Conservation (phyloP, 1,140 invertebrate genomes). For the Zelostemma sp. region DNA sequence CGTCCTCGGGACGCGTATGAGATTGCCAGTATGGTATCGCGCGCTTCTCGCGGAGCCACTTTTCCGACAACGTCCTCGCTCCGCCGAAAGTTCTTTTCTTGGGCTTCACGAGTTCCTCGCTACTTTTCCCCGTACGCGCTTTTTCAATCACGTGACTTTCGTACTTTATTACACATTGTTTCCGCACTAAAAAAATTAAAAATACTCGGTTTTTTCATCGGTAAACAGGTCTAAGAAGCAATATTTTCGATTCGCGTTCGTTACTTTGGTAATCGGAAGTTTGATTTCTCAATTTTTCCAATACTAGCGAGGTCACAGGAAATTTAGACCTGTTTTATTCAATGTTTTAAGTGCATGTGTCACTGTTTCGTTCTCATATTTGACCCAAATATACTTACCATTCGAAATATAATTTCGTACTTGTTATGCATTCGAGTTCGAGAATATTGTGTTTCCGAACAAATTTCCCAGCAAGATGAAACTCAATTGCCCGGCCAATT, state of each 20-base stretch:
- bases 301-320: no score
- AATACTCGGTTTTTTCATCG: neutral
- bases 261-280: neutral
- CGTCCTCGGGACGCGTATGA: conserved; percentile 13
- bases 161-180: neutral
- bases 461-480: no score
- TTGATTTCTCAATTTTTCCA: no score
- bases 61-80: conserved; percentile 38
- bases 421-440: no score
- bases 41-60: conserved; percentile 53
- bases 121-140: neutral
- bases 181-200: no score
- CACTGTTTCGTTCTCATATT: no score
- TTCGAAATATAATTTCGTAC: no score
- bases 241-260: neutral
- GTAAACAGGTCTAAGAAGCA: neutral
- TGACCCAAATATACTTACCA: no score
- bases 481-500: no score
- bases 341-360: no score
- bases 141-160: neutral
- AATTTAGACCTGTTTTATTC: no score
- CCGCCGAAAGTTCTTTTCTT: neutral
- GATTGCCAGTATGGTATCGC: conserved; percentile 52
- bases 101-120: neutral
- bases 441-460: no score